These are phyloP conservation scores for Poeciliopsis turneri DNA, from an alignment of 2,797 vertebrate genomes.

Conservation along the genomic window DNA sequence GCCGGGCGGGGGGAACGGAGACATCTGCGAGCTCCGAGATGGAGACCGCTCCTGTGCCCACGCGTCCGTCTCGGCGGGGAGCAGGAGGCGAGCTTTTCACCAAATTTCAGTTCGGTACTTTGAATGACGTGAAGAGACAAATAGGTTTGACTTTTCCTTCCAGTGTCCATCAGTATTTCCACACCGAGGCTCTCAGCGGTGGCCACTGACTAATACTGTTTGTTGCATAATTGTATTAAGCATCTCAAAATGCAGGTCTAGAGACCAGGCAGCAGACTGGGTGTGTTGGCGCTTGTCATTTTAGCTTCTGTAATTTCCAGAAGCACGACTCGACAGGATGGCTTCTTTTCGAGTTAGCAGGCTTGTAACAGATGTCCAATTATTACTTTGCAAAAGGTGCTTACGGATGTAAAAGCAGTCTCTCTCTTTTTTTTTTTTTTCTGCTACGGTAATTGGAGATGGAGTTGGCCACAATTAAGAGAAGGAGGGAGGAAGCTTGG, in stretches of 20 bases:
- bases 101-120: not conserved
- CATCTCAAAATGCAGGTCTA: not conserved
- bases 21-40: conserved; percentile 12
- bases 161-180: not conserved
- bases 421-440: not conserved
- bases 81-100: conserved; percentile 11
- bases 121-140: not conserved
- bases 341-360: not conserved
- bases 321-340: not conserved
- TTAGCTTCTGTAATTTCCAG: not conserved
- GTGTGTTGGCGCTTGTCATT: not conserved
- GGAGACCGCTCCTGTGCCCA: conserved; percentile 3
- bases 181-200: not conserved
- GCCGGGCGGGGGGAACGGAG: conserved; percentile 36
- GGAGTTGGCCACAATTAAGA: conserved; percentile 11
- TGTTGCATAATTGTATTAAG: conserved; percentile 4
- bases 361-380: not conserved
- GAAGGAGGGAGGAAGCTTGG: not conserved
- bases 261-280: not conserved
- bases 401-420: not conserved
- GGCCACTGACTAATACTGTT: not conserved
- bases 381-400: conserved; percentile 3
- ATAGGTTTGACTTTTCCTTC: not conserved
- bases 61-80: conserved; percentile 15
- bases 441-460: conserved; percentile 5